Percentiles rank a stretch among this genome's conserved stretches.
Evolutionary conservation across 2,797 vertebrate species (phyloP).

Genomic region (Pipistrellus kuhlii): DNA sequence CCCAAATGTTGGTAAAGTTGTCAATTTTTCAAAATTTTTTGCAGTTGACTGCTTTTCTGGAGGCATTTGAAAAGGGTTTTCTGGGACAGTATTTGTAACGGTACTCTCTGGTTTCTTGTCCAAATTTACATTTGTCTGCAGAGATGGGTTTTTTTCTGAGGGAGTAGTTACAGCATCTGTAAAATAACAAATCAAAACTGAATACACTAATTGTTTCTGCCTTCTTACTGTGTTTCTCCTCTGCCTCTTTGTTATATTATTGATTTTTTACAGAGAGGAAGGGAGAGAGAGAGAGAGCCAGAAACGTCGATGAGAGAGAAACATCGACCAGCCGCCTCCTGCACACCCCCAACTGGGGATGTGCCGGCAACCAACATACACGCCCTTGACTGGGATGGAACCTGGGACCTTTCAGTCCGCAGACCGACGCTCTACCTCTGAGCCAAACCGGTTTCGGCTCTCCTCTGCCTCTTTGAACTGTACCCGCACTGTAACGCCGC

Average conservation of each 20-base stretch:
- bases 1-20: slow-evolving; percentile 2
- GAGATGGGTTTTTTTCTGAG: slow-evolving; percentile 73
- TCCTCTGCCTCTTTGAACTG: slow-evolving; percentile 60
- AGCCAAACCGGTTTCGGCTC: background rate
- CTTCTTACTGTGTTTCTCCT: slow-evolving; percentile 45
- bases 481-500: slow-evolving; percentile 17
- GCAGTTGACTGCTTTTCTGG: slow-evolving; percentile 60
- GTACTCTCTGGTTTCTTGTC: slow-evolving; percentile 76
- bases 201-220: slow-evolving; percentile 26
- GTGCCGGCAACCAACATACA: no score
- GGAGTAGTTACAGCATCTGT: slow-evolving; percentile 81
- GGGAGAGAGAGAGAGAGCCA: no score
- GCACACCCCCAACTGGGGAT: no score
- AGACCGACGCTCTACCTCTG: no score
- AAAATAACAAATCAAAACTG: slow-evolving; percentile 68
- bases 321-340: no score
- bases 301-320: no score
- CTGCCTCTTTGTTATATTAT: slow-evolving; percentile 34
- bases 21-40: slow-evolving; percentile 35
- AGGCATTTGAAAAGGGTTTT: slow-evolving; percentile 56
- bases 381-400: no score
- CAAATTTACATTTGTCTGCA: slow-evolving; percentile 68
- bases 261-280: no score
- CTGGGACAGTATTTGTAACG: slow-evolving; percentile 57
- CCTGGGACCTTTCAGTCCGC: no score